phyloP scores from a whole-genome alignment of 1,140 invertebrate species.

The Aphidius ervi region DNA sequence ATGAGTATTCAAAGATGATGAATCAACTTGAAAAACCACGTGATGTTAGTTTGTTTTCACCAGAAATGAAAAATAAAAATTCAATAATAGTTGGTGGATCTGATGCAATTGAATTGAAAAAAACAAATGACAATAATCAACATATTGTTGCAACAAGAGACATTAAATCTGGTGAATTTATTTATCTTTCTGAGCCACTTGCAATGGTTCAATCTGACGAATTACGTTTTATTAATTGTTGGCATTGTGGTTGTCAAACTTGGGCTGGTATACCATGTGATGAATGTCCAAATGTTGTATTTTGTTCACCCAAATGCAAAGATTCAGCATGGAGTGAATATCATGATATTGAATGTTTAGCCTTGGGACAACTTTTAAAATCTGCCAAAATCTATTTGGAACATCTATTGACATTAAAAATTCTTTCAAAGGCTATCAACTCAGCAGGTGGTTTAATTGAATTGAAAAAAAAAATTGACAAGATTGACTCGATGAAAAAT shows the following conservation, averaged over 20 bases:
- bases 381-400: no score
- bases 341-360: conserved; percentile 73
- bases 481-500: no score
- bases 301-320: conserved; percentile 69
- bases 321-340: conserved; percentile 58
- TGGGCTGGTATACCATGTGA: conserved; percentile 63
- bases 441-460: no score
- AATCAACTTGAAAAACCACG: background rate
- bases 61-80: conserved; percentile 26
- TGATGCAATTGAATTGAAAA: conserved; percentile 55
- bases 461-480: no score
- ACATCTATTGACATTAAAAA: no score
- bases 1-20: background rate
- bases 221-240: conserved; percentile 56
- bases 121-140: no score
- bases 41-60: background rate
- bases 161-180: no score
- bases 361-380: conserved; percentile 49
- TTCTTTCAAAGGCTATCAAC: no score
- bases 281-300: conserved; percentile 62
- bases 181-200: no score
- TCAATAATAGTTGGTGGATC: conserved; percentile 57
- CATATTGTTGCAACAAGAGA: no score
- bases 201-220: no score
- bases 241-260: conserved; percentile 66